phyloP scores from a whole-genome alignment of 2,797 vertebrate species.

The Phataginus tetradactyla region DNA sequence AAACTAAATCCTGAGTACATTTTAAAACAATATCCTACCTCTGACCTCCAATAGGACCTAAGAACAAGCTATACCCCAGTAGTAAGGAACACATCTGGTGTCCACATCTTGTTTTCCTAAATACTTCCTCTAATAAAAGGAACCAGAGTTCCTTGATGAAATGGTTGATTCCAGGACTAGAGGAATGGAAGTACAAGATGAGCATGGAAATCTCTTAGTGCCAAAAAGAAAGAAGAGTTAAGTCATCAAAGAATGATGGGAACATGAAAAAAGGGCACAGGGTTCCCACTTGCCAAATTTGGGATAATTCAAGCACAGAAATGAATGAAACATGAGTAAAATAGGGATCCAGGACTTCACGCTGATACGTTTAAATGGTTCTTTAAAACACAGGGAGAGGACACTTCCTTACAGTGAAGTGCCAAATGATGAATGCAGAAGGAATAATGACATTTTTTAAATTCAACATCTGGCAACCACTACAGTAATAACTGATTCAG shows the following conservation, averaged over 20 bases:
- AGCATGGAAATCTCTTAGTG: not conserved
- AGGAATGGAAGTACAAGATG: not conserved
- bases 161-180: not conserved
- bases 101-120: constrained; percentile 41
- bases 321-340: constrained; percentile 49
- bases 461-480: constrained; percentile 62
- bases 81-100: not conserved
- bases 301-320: constrained; percentile 18
- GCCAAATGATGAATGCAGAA: constrained; percentile 39
- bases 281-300: not conserved
- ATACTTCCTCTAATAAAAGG: constrained; percentile 20
- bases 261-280: not conserved
- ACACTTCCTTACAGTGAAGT: constrained; percentile 49
- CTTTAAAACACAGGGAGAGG: not conserved
- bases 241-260: constrained; percentile 29
- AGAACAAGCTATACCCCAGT: not conserved
- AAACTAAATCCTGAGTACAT: constrained; percentile 8
- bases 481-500: constrained; percentile 53
- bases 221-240: not conserved
- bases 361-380: constrained; percentile 30
- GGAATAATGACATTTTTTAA: constrained; percentile 35
- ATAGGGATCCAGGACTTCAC: constrained; percentile 2
- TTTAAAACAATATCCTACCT: constrained; percentile 55
- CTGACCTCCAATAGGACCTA: not conserved
- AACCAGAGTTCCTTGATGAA: constrained; percentile 33